Base-by-base conservation (phyloP, 1,140 invertebrate genomes). In the Nixonia krombeini region DNA sequence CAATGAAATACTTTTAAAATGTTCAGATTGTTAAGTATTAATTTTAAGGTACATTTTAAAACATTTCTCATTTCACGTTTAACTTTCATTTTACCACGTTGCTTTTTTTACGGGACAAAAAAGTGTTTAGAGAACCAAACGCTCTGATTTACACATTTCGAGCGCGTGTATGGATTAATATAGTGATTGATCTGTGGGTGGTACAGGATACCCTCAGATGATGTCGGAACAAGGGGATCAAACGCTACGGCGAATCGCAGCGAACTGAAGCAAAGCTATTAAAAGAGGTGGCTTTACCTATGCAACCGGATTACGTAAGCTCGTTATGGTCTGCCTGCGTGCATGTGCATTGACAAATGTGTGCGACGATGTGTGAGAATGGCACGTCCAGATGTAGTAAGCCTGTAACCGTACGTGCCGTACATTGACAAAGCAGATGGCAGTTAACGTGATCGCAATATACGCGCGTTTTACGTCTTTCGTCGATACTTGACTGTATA, bases 211-310 rank as follows among this genome's bases (percentile, higher is more conserved):
- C 18, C 18, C 25, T n/a, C 21, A 25, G 40, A 44, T 44, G 7
- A 45, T 10, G 23, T 45, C 42, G 25, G 9, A 45, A 38, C 35
- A 16, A 45, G 5, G 25, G 21, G 21, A 42, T 17, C 21, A 17
- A 17, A 16, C 7, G 46, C 38, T 47, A 44, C 50, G 37, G 17
- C 37, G 29, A 57, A 44, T 64, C 41, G 37, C 25, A 50, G 29
- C 37, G 29, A 64, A 9, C 52, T 18, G 13, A 40, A 40, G 61
- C 45, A 44, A 37, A 23, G 45, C 61, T 50, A 64, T 64, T 64
- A 64, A 64, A 35, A 64, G 50, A 57, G 61, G 52, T 64, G 49
- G 52, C 45, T 64, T 56, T 35, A 18, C 45, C 40, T 25, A 18
- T 35, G 31, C 28, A 35, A 25, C 40, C 25, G 42, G 33, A 56